Percentiles rank a stretch among this genome's conserved stretches.
Evolutionary conservation across 2,113 vertebrate species (phyloP).

Genomic region (Dermatemys mawii): DNA sequence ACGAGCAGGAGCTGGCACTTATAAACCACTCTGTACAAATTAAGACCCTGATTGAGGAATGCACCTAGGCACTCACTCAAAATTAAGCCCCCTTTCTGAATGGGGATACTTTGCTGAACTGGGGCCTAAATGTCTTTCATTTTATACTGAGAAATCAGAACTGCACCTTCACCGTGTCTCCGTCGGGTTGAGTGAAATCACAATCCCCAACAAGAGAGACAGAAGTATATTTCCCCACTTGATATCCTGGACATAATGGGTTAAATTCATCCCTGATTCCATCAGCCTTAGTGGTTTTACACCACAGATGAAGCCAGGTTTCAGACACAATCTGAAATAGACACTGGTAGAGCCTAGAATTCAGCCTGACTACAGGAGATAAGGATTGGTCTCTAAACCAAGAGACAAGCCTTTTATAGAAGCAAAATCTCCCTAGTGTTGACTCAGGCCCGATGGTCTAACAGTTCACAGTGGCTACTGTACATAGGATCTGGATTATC

Average conservation of each 20-base stretch:
- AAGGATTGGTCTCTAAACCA: neutral
- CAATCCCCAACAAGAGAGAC: fast-evolving
- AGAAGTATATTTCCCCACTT: neutral
- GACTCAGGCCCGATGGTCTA: neutral
- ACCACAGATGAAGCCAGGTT: neutral
- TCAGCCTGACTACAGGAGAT: neutral
- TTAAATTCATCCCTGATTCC: neutral
- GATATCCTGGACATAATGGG: fast-evolving
- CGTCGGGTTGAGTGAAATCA: neutral
- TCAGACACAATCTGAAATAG: neutral
- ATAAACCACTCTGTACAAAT: neutral
- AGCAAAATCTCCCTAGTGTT: no score
- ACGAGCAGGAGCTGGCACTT: neutral
- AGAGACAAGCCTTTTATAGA: neutral
- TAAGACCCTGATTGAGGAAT: neutral
- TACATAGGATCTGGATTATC: neutral
- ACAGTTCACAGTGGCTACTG: neutral
- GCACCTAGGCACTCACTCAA: neutral
- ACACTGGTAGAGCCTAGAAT: neutral
- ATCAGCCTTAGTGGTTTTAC: neutral
- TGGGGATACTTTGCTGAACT: neutral
- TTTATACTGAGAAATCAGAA: neutral
- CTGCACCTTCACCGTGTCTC: fast-evolving
- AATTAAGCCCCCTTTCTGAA: neutral
- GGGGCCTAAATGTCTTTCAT: fast-evolving